phyloP scores from a whole-genome alignment of 2,797 vertebrate species.

The Notolepis coatsorum region DNA sequence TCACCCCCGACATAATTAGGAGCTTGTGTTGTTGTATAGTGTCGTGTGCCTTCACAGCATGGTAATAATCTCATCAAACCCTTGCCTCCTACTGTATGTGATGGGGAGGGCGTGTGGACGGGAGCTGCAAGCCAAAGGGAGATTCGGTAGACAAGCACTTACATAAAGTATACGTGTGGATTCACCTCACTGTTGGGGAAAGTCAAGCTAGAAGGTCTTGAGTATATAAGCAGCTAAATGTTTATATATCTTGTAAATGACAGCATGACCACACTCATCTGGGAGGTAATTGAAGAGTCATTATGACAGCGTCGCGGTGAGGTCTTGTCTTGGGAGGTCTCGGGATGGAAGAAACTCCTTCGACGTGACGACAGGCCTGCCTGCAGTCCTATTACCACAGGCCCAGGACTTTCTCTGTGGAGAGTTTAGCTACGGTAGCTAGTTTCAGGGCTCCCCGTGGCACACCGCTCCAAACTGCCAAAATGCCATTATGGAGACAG shows the following conservation, averaged over 20 bases:
- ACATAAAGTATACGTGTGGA: slow-evolving; percentile 16
- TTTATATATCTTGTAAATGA: slow-evolving; percentile 53
- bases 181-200: slow-evolving; percentile 6
- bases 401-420: slow-evolving; percentile 36
- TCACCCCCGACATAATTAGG: not conserved
- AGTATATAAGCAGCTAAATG: slow-evolving; percentile 21
- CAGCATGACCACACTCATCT: slow-evolving; percentile 53
- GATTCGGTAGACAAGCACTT: not conserved
- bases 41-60: slow-evolving; percentile 8
- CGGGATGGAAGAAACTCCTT: slow-evolving; percentile 37
- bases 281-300: slow-evolving; percentile 60
- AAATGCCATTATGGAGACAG: slow-evolving; percentile 27
- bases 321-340: slow-evolving; percentile 70
- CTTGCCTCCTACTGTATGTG: not conserved
- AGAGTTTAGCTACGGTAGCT: slow-evolving; percentile 49
- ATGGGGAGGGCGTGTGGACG: slow-evolving; percentile 9
- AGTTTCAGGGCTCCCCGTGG: slow-evolving; percentile 36
- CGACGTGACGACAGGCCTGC: slow-evolving; percentile 22
- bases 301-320: slow-evolving; percentile 54
- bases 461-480: slow-evolving; percentile 34
- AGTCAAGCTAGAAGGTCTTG: not conserved
- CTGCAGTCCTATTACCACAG: slow-evolving; percentile 41
- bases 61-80: not conserved
- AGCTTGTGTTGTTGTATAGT: slow-evolving; percentile 6
- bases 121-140: slow-evolving; percentile 14